These are phyloP conservation scores for Erebia aethiops DNA, from an alignment of 2,888 invertebrate species.

Conservation along the genomic window DNA sequence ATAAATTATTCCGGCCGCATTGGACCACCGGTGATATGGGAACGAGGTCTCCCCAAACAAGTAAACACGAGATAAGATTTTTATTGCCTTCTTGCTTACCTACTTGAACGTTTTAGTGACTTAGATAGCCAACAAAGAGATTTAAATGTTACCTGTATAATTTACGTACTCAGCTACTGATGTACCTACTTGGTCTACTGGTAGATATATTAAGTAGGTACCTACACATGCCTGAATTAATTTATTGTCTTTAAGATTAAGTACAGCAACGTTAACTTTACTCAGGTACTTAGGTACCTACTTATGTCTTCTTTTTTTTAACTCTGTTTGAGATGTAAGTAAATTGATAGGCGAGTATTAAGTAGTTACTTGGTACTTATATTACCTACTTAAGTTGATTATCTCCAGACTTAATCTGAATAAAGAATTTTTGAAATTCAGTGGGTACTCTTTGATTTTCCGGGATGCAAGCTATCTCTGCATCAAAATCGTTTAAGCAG, in stretches of 20 bases:
- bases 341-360: not conserved
- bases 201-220: not conserved
- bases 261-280: too few species aligned
- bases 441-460: too few species aligned
- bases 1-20: conserved; percentile 37
- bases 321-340: not conserved
- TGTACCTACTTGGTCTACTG: not conserved
- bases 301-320: too few species aligned
- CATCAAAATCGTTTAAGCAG: too few species aligned
- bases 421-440: too few species aligned
- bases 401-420: not conserved
- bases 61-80: conserved; percentile 37
- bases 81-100: conserved; percentile 28
- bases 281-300: too few species aligned
- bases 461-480: too few species aligned
- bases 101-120: conserved; percentile 16
- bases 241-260: not conserved
- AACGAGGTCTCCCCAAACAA: conserved; percentile 33
- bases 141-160: conserved; percentile 16
- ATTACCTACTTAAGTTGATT: not conserved
- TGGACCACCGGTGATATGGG: conserved; percentile 41
- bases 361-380: not conserved
- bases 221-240: not conserved
- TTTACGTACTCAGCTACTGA: not conserved
- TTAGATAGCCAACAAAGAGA: conserved; percentile 18